phyloP scores from a whole-genome alignment of 2,888 invertebrate species.

The Chrysopilus asiliformis region DNA sequence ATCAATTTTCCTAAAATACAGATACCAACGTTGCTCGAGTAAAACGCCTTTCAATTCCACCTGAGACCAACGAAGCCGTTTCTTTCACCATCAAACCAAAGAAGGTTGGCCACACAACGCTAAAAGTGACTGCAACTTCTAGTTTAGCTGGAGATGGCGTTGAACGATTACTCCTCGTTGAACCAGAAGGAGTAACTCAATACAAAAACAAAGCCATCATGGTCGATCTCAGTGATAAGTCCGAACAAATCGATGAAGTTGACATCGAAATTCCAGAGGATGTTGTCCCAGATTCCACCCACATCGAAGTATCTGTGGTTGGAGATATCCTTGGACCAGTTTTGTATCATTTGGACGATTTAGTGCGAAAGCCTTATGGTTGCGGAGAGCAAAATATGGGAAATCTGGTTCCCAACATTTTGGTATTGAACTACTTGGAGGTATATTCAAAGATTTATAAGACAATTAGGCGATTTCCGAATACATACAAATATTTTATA shows the following conservation, averaged over 20 bases:
- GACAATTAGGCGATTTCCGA: not conserved
- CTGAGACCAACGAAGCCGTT: no score
- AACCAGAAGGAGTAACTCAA: slow-evolving; percentile 68
- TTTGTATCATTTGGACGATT: slow-evolving; percentile 56
- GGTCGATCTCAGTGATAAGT: slow-evolving; percentile 48
- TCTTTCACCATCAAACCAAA: slow-evolving; percentile 73
- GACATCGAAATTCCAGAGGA: slow-evolving; percentile 62
- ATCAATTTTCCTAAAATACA: no score
- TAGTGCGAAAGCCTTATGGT: slow-evolving; percentile 67
- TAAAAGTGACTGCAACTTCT: slow-evolving; percentile 65
- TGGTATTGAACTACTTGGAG: slow-evolving; percentile 51
- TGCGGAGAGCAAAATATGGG: slow-evolving; percentile 55
- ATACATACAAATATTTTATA: slow-evolving; percentile 17
- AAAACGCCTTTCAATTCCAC: no score
- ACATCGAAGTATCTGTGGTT: slow-evolving; percentile 54
- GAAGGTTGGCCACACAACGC: slow-evolving; percentile 53
- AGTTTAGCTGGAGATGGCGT: slow-evolving; percentile 67
- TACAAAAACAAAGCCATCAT: slow-evolving; percentile 59
- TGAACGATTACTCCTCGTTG: slow-evolving; percentile 55
- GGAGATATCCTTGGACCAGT: slow-evolving; percentile 68
- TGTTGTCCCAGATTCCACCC: slow-evolving; percentile 57
- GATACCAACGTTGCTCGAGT: no score
- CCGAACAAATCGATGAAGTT: slow-evolving; percentile 42
- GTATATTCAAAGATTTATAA: slow-evolving; percentile 24
- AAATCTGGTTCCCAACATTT: slow-evolving; percentile 55